phyloP scores from a whole-genome alignment of 1,140 invertebrate genomes.

The Macrocentrus cingulum region DNA sequence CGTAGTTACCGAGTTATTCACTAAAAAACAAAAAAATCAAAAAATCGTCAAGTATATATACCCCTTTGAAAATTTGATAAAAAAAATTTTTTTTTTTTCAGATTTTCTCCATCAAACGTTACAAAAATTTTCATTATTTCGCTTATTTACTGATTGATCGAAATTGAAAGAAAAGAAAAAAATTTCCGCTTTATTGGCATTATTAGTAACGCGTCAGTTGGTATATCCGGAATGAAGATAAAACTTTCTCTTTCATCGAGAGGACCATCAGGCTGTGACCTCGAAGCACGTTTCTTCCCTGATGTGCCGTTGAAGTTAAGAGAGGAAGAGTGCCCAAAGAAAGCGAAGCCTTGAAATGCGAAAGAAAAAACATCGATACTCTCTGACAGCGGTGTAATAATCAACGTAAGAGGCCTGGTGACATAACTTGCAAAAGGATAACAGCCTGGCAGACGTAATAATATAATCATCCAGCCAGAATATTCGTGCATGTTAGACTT shows the following conservation, averaged over 20 bases:
- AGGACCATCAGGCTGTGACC: slow-evolving; percentile 7
- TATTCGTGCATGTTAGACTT: slow-evolving; percentile 35
- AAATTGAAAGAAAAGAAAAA: neutral
- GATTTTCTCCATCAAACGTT: no score
- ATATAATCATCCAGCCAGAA: neutral
- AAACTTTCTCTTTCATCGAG: slow-evolving; percentile 11
- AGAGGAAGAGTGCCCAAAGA: neutral
- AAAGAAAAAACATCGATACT: neutral
- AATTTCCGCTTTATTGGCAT: no score
- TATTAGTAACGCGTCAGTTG: no score
- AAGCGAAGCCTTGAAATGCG: slow-evolving; percentile 6
- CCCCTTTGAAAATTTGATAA: no score
- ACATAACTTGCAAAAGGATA: slow-evolving; percentile 12
- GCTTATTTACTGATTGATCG: no score
- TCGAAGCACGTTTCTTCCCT: slow-evolving; percentile 5
- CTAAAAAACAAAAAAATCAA: no score
- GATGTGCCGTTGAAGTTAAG: neutral
- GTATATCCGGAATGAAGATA: no score
- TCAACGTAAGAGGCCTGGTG: neutral
- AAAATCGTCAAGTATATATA: no score
- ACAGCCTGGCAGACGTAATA: neutral
- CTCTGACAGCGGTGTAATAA: neutral
- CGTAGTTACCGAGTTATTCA: no score
- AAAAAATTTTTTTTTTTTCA: no score
- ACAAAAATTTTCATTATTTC: no score